Base-by-base conservation (phyloP, 2,888 invertebrate genomes). In the Drosophila pegasa region DNA sequence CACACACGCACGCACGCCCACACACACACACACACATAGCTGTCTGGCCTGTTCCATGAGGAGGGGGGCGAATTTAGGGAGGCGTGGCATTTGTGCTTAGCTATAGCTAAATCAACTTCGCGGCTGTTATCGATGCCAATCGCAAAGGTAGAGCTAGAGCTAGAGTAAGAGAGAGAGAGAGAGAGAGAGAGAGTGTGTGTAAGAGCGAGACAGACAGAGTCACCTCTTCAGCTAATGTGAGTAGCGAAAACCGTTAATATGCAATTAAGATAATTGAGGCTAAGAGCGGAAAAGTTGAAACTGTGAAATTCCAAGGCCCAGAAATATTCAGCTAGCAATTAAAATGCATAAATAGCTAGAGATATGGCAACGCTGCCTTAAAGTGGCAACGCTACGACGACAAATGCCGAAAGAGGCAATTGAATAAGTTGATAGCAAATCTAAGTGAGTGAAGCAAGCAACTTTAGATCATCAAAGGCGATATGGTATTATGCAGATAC, bases 231-330 rank as follows among this genome's bases (percentile, higher is more conserved):
- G n/a, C 43, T 18, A 50, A 20, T 29, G 50, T 45, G 52, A 45
- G 33, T 50, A 33, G 22, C 2, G 20, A 59, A 68, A 31, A 35
- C 59, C 43, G 43, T 59, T 55, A 68, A 68, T 68, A 68, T 68
- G 69, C 68, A 68, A 68, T 68, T 68, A 68, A 59, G 54, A 50
- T 50, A 68, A 68, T 68, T 43, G 43, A 50, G 25, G 18, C 47
- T 12, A 16, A 45, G n/a, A 47, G 29, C 29, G 10, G 31, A 20
- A 48, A 18, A 48, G 47, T 20, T 20, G 10, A 45, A 16, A 16
- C 47, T 31, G 10, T 10, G 10, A 29, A 18, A 29, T 29, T 16
- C 27, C 25, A 43, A 48, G 14, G 31, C 12, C 29, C 14, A n/a
- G 14, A 48, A 31, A 31, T 31, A 20, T 20, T 31, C 18, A 8